Percentiles rank a stretch among this genome's conserved stretches.
Conservation (phyloP, 2,113 vertebrate species). For the Todiramphus saurophagus region DNA sequence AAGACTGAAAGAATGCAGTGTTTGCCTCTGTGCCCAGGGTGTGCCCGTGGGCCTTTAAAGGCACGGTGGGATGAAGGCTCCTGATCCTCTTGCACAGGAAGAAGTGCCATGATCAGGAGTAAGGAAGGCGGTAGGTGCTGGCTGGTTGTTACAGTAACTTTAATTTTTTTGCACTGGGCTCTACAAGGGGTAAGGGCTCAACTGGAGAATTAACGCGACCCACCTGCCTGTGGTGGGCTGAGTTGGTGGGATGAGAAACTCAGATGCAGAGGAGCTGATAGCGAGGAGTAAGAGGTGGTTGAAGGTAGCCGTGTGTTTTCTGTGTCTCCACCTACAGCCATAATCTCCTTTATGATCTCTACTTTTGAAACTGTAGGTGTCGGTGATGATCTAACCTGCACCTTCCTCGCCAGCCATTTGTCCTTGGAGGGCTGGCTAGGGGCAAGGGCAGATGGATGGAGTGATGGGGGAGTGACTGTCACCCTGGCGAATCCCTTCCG, state of each 20-base stretch:
- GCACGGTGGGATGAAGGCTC: background rate
- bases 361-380: slow-evolving; percentile 21
- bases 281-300: background rate
- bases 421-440: background rate
- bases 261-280: background rate
- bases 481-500: background rate
- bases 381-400: slow-evolving; percentile 38
- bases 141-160: background rate
- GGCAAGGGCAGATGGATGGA: background rate
- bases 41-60: background rate
- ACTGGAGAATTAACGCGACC: background rate
- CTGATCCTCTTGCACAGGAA: background rate
- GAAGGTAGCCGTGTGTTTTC: background rate
- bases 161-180: background rate
- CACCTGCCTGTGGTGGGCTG: background rate
- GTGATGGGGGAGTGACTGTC: background rate
- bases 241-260: background rate
- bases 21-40: background rate
- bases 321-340: background rate
- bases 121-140: background rate
- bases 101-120: background rate
- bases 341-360: slow-evolving; percentile 36
- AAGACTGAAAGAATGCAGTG: background rate
- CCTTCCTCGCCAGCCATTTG: background rate
- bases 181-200: background rate